Evolutionary conservation across 2,113 vertebrate genomes (phyloP).

Genomic region (Ictidomys tridecemlineatus): DNA sequence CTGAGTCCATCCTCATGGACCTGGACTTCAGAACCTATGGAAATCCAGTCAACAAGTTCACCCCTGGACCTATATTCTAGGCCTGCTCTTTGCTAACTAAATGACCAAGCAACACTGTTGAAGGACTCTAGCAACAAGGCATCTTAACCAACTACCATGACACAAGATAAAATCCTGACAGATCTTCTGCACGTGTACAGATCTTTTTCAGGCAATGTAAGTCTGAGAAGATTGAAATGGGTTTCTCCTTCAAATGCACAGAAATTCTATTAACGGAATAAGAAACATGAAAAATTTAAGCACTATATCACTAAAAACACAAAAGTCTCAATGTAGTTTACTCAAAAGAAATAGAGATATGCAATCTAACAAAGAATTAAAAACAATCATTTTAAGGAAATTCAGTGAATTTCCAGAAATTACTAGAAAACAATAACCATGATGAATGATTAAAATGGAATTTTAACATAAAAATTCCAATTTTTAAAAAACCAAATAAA

Average conservation of each 20-base stretch:
- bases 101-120: background rate
- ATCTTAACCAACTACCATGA: accelerated
- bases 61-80: background rate
- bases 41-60: background rate
- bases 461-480: background rate
- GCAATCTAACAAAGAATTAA: background rate
- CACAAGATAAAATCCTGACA: background rate
- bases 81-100: background rate
- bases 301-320: background rate
- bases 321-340: background rate
- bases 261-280: background rate
- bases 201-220: too few relatives aligned
- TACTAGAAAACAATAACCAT: background rate
- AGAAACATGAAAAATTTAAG: background rate
- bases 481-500: background rate
- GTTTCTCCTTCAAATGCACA: background rate
- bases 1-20: background rate
- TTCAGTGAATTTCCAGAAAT: background rate
- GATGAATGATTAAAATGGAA: background rate
- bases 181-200: background rate
- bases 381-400: too few relatives aligned
- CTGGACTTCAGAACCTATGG: accelerated
- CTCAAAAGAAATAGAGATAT: background rate
- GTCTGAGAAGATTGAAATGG: background rate
- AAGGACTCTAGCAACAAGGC: background rate